phyloP scores from a whole-genome alignment of 1,140 invertebrate genomes.

The Heliothis subflexa region DNA sequence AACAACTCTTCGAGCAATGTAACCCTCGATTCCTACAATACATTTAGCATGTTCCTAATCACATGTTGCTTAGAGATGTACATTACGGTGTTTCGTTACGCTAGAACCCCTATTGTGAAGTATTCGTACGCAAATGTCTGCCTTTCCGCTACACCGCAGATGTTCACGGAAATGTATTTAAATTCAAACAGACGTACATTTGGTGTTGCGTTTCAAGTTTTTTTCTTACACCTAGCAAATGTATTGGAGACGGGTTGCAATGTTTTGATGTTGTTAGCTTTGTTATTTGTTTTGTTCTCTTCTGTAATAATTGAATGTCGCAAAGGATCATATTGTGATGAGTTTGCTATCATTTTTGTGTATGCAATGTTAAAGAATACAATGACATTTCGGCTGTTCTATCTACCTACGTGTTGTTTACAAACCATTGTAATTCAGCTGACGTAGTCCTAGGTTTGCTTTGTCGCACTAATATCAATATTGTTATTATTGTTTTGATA shows the following conservation, averaged over 20 bases:
- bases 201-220: conserved; percentile 8
- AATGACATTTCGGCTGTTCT: not conserved
- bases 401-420: conserved; percentile 4
- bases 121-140: conserved; percentile 43
- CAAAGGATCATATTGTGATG: too few species aligned
- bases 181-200: conserved; percentile 1
- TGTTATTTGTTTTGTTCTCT: not conserved
- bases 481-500: not conserved
- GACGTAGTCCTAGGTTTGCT: not conserved
- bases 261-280: not conserved
- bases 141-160: conserved; percentile 38
- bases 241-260: not conserved
- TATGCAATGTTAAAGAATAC: not conserved
- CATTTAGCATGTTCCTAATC: not conserved
- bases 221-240: not conserved
- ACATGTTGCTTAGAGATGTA: conserved; percentile 15
- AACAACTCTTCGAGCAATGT: not conserved
- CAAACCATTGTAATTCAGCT: not conserved
- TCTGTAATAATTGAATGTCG: too few species aligned
- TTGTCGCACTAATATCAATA: not conserved
- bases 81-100: conserved; percentile 19
- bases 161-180: conserved; percentile 29
- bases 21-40: not conserved
- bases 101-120: conserved; percentile 37
- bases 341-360: too few species aligned